Percentiles rank a stretch among this genome's conserved stretches.
Conservation (phyloP, 2,113 vertebrate species). For the Sciurus niger region DNA sequence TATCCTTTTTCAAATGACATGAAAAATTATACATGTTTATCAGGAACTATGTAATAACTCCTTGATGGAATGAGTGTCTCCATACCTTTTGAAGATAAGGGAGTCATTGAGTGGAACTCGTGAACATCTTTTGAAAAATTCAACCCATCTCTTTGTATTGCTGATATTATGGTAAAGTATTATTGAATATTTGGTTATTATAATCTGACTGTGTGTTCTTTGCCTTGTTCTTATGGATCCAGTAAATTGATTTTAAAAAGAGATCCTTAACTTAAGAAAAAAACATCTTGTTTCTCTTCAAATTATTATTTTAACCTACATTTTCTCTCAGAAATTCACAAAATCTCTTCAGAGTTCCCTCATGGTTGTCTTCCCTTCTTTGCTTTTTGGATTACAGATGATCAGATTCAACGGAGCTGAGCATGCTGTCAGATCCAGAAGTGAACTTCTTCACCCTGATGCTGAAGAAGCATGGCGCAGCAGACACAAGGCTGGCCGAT, state of each 20-base stretch:
- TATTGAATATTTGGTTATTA: not conserved
- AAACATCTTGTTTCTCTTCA: not conserved
- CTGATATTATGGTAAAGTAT: not conserved
- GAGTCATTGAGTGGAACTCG: too few species aligned
- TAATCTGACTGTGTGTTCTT: not conserved
- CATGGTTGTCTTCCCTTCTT: not conserved
- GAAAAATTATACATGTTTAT: too few species aligned
- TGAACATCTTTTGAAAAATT: not conserved
- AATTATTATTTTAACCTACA: not conserved
- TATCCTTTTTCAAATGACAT: too few species aligned
- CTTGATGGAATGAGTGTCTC: too few species aligned
- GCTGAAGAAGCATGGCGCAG: not conserved
- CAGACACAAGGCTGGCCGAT: not conserved
- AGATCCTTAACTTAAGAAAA: not conserved
- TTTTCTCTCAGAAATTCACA: not conserved
- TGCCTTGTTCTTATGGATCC: not conserved
- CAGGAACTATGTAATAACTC: not conserved
- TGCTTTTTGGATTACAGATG: not conserved
- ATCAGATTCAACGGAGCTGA: not conserved
- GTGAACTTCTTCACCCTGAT: not conserved
- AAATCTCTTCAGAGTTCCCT: not conserved
- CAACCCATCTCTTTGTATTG: not conserved
- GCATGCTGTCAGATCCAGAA: not conserved
- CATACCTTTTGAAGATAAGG: too few species aligned
- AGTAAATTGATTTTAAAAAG: not conserved